phyloP scores from a whole-genome alignment of 2,888 invertebrate genomes.

The Conistra vaccinii region DNA sequence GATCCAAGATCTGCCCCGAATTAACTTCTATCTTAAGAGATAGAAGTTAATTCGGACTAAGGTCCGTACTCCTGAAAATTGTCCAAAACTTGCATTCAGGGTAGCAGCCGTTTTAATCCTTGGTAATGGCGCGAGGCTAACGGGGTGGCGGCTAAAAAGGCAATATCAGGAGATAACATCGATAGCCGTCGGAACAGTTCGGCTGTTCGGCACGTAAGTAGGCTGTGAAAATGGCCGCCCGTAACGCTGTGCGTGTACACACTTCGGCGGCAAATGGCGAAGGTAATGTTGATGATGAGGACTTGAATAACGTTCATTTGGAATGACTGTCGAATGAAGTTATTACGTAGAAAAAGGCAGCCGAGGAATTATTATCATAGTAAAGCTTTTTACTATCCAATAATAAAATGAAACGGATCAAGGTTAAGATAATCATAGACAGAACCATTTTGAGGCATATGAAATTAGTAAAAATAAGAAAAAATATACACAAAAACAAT shows the following conservation, averaged over 20 bases:
- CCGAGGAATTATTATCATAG: background rate
- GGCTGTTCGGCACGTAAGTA: constrained; percentile 75
- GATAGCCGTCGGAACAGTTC: constrained; percentile 66
- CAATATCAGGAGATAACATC: constrained; percentile 78
- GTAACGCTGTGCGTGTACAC: constrained; percentile 64
- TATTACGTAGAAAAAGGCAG: no score
- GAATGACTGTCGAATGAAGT: background rate
- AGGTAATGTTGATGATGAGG: background rate
- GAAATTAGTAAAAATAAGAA: no score
- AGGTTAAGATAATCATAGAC: no score
- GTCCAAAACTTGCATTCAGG: constrained; percentile 40
- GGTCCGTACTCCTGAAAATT: constrained; percentile 6
- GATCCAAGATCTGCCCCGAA: constrained; percentile 6
- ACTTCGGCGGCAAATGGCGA: constrained; percentile 40
- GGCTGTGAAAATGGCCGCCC: constrained; percentile 72
- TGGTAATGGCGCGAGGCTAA: constrained; percentile 64
- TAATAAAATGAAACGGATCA: no score
- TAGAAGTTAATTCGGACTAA: no score
- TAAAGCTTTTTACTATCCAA: background rate
- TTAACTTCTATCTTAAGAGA: constrained; percentile 8
- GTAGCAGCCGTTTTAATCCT: constrained; percentile 59
- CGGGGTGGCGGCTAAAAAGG: constrained; percentile 74
- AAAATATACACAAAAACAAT: no score
- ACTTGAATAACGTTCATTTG: background rate
- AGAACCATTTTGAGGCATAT: no score